Base-by-base conservation (phyloP, 92 coral and sea anemone genomes). In the Palythoa grandis region DNA sequence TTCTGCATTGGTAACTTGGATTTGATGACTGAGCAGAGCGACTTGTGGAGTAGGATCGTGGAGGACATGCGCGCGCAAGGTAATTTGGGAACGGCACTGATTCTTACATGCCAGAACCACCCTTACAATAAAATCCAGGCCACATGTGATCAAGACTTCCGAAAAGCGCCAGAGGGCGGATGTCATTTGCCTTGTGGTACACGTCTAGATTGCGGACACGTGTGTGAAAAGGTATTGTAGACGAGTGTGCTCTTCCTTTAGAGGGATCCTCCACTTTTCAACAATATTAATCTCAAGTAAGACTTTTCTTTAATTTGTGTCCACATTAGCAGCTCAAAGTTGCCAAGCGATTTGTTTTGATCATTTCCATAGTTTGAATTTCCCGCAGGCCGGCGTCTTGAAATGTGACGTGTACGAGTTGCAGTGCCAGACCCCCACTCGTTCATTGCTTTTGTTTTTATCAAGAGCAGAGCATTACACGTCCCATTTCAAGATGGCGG, bases 91-190 rank as follows among this genome's bases (percentile, higher is more conserved):
- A 77, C 79, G 2, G 78, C 91, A 10, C 72, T 96, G 60, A 83
- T 88, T 52, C 92, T 96, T 6, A 78, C 93, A 3, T 95, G 99
- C 82, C 99, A 96, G 72, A 96, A 96, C 71, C 99, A 96, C 85
- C 99, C 99, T 4, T 58, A 25, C 47, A 96, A 87, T 77, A 84
- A 87, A 79, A 95, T 95, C 48, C 87, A 90, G 14, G 99, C 96
- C 53, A 87, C 96, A 11, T 47, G 88, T 19, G 94, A 91, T 47
- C 88, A 87, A 0, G 96, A 96, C 83, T 96, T 96, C 91, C 77
- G 72, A 24, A 84, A 88, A 76, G 98, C 96, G 10, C 98, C 98
- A 11, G 95, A 96, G 63, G 98, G 98, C 54, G 98, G 98, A 69
- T 96, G 98, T 71, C 84, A 76, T 39, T 83, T 83, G 48, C 96